Evolutionary conservation across 2,113 vertebrate genomes (phyloP).

Genomic region (Fulmarus glacialis): DNA sequence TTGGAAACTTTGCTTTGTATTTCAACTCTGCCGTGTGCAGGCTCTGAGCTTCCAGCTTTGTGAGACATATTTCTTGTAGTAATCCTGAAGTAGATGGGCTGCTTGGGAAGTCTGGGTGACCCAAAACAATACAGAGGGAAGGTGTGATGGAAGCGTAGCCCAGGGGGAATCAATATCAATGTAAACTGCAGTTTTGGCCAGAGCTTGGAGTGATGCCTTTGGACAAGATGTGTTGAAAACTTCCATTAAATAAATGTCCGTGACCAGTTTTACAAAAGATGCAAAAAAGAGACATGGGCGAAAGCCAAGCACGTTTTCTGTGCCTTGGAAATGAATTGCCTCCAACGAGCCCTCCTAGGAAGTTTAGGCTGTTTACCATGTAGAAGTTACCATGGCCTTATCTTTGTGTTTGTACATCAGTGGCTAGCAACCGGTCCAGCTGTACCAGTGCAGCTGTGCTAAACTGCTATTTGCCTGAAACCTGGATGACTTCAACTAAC

Average conservation of each 20-base stretch:
- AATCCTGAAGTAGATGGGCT: not conserved
- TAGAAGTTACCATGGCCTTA: not conserved
- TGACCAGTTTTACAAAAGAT: not conserved
- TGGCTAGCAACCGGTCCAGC: not conserved
- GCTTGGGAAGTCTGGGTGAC: not conserved
- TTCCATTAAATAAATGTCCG: not conserved
- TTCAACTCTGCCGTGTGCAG: not conserved
- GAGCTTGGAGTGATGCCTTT: not conserved
- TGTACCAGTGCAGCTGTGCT: not conserved
- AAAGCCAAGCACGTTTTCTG: not conserved
- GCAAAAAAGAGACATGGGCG: not conserved
- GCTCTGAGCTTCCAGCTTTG: not conserved
- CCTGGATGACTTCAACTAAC: not conserved
- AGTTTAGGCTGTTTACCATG: not conserved
- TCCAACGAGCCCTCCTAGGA: not conserved
- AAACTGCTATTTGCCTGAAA: not conserved
- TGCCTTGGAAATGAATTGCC: conserved; percentile 1
- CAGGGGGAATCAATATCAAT: not conserved
- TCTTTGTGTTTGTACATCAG: not conserved
- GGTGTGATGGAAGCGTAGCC: not conserved
- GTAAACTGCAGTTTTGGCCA: not conserved
- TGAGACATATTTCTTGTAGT: not conserved
- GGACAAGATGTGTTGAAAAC: not conserved
- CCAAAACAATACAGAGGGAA: not conserved
- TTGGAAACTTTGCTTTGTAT: not conserved